Evolutionary conservation across 2,888 invertebrate genomes (phyloP), one percentile per base, ranked within the genome.

Genomic region (Scrobipalpa atriplicella): DNA sequence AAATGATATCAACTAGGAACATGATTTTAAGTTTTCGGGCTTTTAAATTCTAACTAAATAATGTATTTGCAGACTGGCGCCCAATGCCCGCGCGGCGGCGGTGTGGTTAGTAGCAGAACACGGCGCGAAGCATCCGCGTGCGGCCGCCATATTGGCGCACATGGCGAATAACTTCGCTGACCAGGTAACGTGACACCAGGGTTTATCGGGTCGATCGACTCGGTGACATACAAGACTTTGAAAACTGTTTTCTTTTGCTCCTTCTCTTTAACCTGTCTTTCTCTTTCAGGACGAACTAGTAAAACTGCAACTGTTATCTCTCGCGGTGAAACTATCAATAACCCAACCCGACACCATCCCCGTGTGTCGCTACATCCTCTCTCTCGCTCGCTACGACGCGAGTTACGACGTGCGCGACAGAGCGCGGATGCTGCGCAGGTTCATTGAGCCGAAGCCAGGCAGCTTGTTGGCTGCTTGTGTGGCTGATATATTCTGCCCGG

Each of bases 321-420:
- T 99, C 71, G 97, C 99, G 0, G 97, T 99, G 1, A 99, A 99
- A 84, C 93, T 99, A 29, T 98, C 96, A 78, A 93, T 99, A 63
- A 97, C 97, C 83, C 95, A 97, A 5, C 95, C 96, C 68, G 98
- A 97, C 89, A 98, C 98, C 0, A 94, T 95, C 67, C 93, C 97
- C 5, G 93, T 99, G 65, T 97, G 97, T 77, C 97, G 98, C 83
- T 99, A 99, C 88, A 96, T 99, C 54, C 96, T 99, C 80, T 97
- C 96, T 73, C 93, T 99, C 78, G 99, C 99, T 0, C 96, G 98
- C 75, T 99, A 99, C 86, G 99, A 99, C 93, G 96, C 97, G 75
- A 98, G 98, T 89, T 99, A 99, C 83, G 99, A 99, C 90, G 98
- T 99, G 65, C 94, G 99, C 29, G 99, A 99, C 91, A 94, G 99